Percentiles rank a stretch among this genome's conserved stretches.
Evolutionary conservation across 1,140 invertebrate species (phyloP).

Genomic region (Planococcus citri): DNA sequence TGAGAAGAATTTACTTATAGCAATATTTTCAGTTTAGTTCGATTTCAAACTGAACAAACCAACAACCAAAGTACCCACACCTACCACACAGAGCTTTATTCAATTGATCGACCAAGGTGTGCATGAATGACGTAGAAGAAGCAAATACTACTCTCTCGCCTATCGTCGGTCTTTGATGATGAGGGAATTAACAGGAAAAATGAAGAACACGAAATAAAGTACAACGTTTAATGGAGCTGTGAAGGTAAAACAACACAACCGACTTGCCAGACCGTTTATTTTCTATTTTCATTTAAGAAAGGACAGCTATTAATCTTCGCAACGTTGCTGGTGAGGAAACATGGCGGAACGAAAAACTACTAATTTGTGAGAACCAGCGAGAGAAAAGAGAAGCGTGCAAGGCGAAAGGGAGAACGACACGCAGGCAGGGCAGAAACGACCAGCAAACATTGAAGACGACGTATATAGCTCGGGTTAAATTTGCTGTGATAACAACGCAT

Average conservation of each 20-base stretch:
- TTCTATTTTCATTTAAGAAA: slow-evolving; percentile 19
- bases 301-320: slow-evolving; percentile 17
- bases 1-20: too few species aligned
- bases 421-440: too few species aligned
- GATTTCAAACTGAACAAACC: too few species aligned
- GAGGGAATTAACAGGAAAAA: slow-evolving; percentile 15
- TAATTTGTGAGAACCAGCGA: slow-evolving; percentile 10
- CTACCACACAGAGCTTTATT: too few species aligned
- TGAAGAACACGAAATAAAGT: slow-evolving; percentile 10
- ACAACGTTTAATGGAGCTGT: slow-evolving; percentile 16
- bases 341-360: neutral
- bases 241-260: slow-evolving; percentile 12
- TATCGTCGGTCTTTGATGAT: too few species aligned
- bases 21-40: too few species aligned
- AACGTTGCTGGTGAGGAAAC: neutral
- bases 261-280: slow-evolving; percentile 9
- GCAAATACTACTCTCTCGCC: too few species aligned
- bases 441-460: neutral
- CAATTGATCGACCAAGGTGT: too few species aligned
- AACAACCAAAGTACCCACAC: too few species aligned
- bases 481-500: slow-evolving; percentile 1
- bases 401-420: too few species aligned
- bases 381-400: too few species aligned
- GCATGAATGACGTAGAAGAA: too few species aligned
- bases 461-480: neutral